A percentile compares a stretch with the other conserved stretches of the same genome.
Evolutionary conservation across 2,888 invertebrate species (phyloP).

Genomic region (Leistus spinibarbis): DNA sequence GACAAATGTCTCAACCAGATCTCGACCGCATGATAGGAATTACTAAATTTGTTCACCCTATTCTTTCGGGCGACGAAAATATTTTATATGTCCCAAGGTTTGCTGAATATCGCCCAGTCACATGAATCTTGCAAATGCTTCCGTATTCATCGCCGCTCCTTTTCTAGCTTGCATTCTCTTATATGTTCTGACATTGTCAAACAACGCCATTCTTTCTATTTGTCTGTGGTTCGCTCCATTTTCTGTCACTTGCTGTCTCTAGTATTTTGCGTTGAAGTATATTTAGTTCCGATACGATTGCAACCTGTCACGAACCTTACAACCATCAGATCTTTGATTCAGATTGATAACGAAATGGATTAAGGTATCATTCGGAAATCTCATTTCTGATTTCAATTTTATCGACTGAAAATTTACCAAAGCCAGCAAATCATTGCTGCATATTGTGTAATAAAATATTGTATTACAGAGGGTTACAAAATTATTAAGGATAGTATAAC

Average conservation of each 20-base stretch:
- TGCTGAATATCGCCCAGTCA: conserved; percentile 1
- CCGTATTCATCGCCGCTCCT: background rate
- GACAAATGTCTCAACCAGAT: conserved; percentile 32
- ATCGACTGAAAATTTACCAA: background rate
- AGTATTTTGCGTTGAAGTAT: background rate
- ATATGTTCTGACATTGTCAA: background rate
- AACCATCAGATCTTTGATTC: background rate
- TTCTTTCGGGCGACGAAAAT: conserved; percentile 6
- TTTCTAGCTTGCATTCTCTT: background rate
- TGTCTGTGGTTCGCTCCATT: background rate
- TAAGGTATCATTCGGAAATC: background rate
- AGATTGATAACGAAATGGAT: background rate
- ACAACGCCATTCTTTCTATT: background rate
- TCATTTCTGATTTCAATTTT: background rate
- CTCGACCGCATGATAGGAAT: conserved; percentile 29
- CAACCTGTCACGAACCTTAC: background rate
- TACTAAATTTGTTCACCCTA: conserved; percentile 28
- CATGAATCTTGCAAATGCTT: conserved; percentile 32
- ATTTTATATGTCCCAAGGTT: conserved; percentile 25
- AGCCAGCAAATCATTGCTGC: too few species aligned
- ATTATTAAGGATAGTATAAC: too few species aligned
- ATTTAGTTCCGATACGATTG: background rate
- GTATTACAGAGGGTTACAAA: too few species aligned
- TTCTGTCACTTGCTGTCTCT: background rate
- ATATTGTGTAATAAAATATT: background rate